Evolutionary conservation across 2,888 invertebrate genomes (phyloP).

Genomic region (Thereva nobilitata): DNA sequence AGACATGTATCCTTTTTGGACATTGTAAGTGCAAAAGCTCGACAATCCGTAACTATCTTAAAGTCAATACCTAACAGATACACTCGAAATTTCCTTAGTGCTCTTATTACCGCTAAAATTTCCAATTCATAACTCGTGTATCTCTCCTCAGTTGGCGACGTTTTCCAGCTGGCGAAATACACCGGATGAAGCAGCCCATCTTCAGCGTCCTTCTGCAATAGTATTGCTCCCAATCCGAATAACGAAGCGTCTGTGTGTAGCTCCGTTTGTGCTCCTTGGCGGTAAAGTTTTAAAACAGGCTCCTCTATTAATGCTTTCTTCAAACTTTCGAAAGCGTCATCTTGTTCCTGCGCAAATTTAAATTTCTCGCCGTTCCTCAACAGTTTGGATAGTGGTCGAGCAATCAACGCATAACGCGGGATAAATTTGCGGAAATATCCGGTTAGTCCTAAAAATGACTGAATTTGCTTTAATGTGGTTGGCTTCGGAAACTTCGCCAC

Average conservation of each 20-base stretch:
- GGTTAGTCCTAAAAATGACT: slow-evolving; percentile 49
- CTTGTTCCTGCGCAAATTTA: slow-evolving; percentile 45
- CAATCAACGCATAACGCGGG: slow-evolving; percentile 46
- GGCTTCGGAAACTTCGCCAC: slow-evolving; percentile 48
- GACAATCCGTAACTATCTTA: neutral
- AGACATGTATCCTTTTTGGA: neutral
- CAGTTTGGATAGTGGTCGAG: slow-evolving; percentile 48
- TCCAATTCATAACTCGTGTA: neutral
- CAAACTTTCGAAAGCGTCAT: slow-evolving; percentile 37
- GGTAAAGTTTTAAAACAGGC: slow-evolving; percentile 46
- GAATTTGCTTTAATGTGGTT: slow-evolving; percentile 45
- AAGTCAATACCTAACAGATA: neutral
- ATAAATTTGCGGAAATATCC: slow-evolving; percentile 52
- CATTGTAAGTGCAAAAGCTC: neutral
- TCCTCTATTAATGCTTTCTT: slow-evolving; percentile 27
- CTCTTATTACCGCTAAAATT: neutral
- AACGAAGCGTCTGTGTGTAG: slow-evolving; percentile 49
- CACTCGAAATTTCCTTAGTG: neutral
- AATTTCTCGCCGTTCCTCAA: slow-evolving; percentile 35
- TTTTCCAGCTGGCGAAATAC: neutral
- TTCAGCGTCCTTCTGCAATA: slow-evolving; percentile 42
- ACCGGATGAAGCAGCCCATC: slow-evolving; percentile 15
- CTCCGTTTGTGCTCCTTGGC: slow-evolving; percentile 44
- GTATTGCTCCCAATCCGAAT: slow-evolving; percentile 46
- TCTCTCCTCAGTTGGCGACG: neutral